Percentiles rank a stretch among this genome's conserved stretches.
Conservation (phyloP, 1,140 invertebrate genomes). For the Hesperophylax magnus region DNA sequence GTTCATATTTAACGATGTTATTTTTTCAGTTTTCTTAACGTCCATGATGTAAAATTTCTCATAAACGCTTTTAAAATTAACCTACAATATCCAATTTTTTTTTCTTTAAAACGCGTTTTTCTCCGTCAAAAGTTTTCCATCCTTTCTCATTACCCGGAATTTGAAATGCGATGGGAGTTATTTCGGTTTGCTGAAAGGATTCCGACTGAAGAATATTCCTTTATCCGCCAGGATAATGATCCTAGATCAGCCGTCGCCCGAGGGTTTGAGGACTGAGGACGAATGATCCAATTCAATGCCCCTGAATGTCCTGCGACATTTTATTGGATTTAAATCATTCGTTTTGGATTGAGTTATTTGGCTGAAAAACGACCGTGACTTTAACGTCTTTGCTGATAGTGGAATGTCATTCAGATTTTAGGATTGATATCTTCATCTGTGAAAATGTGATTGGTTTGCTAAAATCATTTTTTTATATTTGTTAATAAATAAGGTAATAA, state of each 20-base stretch:
- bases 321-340: conserved; percentile 27
- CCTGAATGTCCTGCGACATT: neutral
- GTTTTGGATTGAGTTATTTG: conserved; percentile 2
- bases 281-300: neutral
- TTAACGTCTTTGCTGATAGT: no score
- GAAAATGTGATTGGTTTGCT: no score
- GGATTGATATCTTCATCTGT: no score
- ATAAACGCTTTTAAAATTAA: neutral
- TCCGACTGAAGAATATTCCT: conserved; percentile 1
- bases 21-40: no score
- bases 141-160: neutral
- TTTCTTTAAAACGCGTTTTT: neutral
- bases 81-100: neutral
- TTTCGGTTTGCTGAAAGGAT: neutral
- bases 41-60: no score
- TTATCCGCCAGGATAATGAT: conserved; percentile 18
- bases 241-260: neutral
- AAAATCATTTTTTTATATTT: no score
- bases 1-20: no score
- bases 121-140: neutral
- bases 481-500: no score
- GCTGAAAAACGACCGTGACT: neutral
- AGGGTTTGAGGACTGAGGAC: neutral
- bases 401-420: no score
- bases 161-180: neutral